Base-by-base conservation (phyloP, 1,140 invertebrate species). In the Listronotus bonariensis region DNA sequence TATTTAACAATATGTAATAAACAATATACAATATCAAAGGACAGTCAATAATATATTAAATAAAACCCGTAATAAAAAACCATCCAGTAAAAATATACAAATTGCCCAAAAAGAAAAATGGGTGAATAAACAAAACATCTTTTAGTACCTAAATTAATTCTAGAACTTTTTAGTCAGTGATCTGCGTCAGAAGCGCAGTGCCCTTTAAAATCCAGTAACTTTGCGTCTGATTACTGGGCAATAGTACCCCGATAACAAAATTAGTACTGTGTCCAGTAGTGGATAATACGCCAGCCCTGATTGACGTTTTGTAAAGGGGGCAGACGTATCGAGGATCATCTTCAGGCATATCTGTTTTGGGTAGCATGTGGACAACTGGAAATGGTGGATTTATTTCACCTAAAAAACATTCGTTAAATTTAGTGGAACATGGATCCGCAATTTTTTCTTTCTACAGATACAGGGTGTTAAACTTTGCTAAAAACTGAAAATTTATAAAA, bases 201-300 rank as follows among this genome's bases (percentile, higher is more conserved):
- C 92, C 93, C 72, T 90, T 89, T 32, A 92, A 83, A 65, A 95
- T 93, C 92, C 93, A 96, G 73, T 90, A 92, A 62, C 88, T 86
- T 63, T 86, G 82, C 9, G 79, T 72, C 60, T 82, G 78, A 12
- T 79, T 68, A 1, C 89, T 85, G 6, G 88, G 86, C 46, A 96
- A 73, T 32, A 92, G 79, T 0, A 93, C 85, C n/a, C 89, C 81
- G 6, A 94, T 83, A 6, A 96, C 90, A 77, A 93, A 95, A 80
- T 95, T 95, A 1, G 92, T 94, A 54, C 92, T 94, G 74, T 93
- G 92, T 2, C 93, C 92, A 5, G 92, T 95, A 0, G 92, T 95
- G 18, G 92, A 93, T 6, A 95, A 81, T 1, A 88, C 86, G 43
- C 92, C 92, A 31, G 92, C 92, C 55, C 92, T 80, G 43, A 88